These are phyloP conservation scores for human (Homo sapiens) DNA, from an alignment of 2,113 vertebrate species.

Conservation along the genomic window DNA sequence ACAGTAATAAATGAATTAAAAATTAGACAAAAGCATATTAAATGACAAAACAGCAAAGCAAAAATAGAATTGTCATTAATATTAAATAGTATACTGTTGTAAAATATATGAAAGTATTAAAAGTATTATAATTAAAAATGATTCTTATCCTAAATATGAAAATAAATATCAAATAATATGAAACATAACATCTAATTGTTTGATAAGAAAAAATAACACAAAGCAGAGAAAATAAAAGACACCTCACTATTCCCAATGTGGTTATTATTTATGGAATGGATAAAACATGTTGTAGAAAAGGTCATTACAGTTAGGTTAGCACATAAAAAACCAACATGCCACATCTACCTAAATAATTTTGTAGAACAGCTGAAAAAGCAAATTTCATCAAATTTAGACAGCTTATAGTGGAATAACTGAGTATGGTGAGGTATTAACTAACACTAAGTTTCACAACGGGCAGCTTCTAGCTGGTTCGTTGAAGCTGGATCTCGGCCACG, in stretches of 20 bases:
- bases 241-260: slow-evolving; percentile 29
- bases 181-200: slow-evolving; percentile 51
- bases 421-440: slow-evolving; percentile 76
- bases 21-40: slow-evolving; percentile 52
- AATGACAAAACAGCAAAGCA: slow-evolving; percentile 36
- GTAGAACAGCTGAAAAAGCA: slow-evolving; percentile 63
- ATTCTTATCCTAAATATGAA: slow-evolving; percentile 63
- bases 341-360: slow-evolving; percentile 59
- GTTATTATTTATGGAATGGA: slow-evolving; percentile 67
- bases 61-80: slow-evolving; percentile 24
- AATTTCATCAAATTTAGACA: slow-evolving; percentile 61
- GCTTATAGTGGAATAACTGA: slow-evolving; percentile 69
- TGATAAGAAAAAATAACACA: slow-evolving; percentile 51
- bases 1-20: slow-evolving; percentile 43
- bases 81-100: slow-evolving; percentile 42
- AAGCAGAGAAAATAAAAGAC: slow-evolving; percentile 54
- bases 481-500: slow-evolving; percentile 77
- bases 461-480: slow-evolving; percentile 77
- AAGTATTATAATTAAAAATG: slow-evolving; percentile 43
- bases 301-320: slow-evolving; percentile 68
- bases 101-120: slow-evolving; percentile 46
- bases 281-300: slow-evolving; percentile 52
- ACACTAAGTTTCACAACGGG: slow-evolving; percentile 79
- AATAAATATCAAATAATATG: slow-evolving; percentile 61
- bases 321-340: slow-evolving; percentile 65